Conservation (phyloP, 2,888 invertebrate species). For the Euclidia mi region DNA sequence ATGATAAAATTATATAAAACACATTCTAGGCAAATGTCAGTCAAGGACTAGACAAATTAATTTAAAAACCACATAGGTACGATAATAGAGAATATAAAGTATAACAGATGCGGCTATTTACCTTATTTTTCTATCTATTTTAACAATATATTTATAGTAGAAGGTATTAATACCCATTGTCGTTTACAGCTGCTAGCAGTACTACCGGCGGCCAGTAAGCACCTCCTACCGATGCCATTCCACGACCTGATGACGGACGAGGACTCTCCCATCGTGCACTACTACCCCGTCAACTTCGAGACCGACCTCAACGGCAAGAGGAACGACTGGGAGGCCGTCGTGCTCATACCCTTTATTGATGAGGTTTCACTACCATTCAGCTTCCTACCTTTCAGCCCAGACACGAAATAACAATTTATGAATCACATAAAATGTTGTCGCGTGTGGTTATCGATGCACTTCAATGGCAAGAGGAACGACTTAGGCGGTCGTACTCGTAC, state of each 20-base stretch:
- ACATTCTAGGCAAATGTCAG: too few relatives aligned
- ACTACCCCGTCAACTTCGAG: constrained; percentile 97
- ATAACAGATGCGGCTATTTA: too few relatives aligned
- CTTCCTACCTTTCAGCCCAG: neutral
- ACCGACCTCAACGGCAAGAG: constrained; percentile 99
- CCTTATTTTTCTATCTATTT: neutral
- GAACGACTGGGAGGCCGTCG: constrained; percentile 99
- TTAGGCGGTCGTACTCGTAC: too few relatives aligned
- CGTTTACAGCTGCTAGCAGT: constrained; percentile 94
- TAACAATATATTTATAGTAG: neutral
- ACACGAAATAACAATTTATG: too few relatives aligned
- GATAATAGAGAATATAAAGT: too few relatives aligned
- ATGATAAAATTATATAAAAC: too few relatives aligned
- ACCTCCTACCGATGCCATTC: constrained; percentile 94
- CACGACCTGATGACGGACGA: constrained; percentile 94
- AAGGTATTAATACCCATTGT: neutral
- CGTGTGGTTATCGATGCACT: too few relatives aligned
- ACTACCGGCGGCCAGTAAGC: constrained; percentile 95
- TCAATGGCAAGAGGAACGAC: too few relatives aligned
- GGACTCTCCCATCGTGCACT: constrained; percentile 96
- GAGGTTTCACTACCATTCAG: constrained; percentile 87
- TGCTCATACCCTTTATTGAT: constrained; percentile 97
- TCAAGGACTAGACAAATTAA: too few relatives aligned
- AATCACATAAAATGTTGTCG: too few relatives aligned
- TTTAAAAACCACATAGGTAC: too few relatives aligned